phyloP scores from a whole-genome alignment of 1,140 invertebrate genomes.

The Calliopsis andreniformis region DNA sequence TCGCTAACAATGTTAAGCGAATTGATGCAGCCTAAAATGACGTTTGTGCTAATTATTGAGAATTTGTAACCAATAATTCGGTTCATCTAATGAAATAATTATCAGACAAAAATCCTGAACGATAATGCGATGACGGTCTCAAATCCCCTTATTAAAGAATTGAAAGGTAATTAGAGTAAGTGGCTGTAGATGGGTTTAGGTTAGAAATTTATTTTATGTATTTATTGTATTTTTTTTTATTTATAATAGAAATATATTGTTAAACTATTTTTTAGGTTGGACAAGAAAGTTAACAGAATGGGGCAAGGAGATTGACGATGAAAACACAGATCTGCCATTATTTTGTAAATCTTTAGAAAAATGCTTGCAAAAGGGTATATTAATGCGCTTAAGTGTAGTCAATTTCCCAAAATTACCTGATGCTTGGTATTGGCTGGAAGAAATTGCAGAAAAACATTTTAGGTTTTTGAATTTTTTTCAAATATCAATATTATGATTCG shows the following conservation, averaged over 20 bases:
- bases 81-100: neutral
- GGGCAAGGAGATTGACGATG: conserved; percentile 74
- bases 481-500: too few relatives aligned
- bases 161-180: conserved; percentile 82
- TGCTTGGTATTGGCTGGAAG: conserved; percentile 81
- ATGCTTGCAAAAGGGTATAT: conserved; percentile 80
- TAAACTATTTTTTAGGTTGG: conserved; percentile 71
- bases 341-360: conserved; percentile 81
- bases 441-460: conserved; percentile 74
- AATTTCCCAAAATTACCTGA: conserved; percentile 76
- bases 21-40: conserved; percentile 1
- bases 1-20: neutral
- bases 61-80: neutral
- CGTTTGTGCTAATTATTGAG: neutral
- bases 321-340: conserved; percentile 72
- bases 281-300: conserved; percentile 77
- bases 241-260: neutral
- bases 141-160: conserved; percentile 82
- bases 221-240: neutral
- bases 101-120: conserved; percentile 2
- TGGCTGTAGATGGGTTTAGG: conserved; percentile 1
- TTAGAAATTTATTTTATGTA: conserved; percentile 17
- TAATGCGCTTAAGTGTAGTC: conserved; percentile 70
- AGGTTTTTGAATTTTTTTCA: too few relatives aligned
- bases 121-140: conserved; percentile 79